These are phyloP conservation scores for Stenichneumon culpator DNA, from an alignment of 2,888 invertebrate genomes.

Conservation along the genomic window DNA sequence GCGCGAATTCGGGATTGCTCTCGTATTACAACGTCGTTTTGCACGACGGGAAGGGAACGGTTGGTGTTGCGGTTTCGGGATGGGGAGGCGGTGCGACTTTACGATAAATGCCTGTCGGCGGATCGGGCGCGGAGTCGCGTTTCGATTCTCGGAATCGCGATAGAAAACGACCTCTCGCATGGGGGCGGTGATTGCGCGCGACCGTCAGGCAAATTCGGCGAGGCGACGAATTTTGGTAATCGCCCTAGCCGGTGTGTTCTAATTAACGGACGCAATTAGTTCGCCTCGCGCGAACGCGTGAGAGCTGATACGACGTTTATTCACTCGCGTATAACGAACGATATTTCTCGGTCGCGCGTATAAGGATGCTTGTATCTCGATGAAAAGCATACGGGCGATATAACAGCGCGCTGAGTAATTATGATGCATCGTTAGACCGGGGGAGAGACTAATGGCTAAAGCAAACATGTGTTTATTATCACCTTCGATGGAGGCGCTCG, in stretches of 20 bases:
- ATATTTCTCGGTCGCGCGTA: conserved; percentile 1
- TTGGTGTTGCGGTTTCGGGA: conserved; percentile 26
- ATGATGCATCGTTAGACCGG: conserved; percentile 58
- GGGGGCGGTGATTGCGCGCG: conserved; percentile 21
- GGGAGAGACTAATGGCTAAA: conserved; percentile 25
- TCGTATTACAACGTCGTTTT: conserved; percentile 21
- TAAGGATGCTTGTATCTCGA: conserved; percentile 1
- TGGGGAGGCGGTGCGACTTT: conserved; percentile 8
- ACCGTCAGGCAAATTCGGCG: not conserved
- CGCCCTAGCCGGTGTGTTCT: not conserved
- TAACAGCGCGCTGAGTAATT: conserved; percentile 50
- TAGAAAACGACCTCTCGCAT: not conserved
- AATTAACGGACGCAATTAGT: conserved; percentile 22
- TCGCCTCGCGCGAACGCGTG: not conserved
- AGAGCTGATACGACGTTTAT: conserved; percentile 4
- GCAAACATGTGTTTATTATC: conserved; percentile 22
- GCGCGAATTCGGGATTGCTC: not conserved
- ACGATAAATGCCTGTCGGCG: conserved; percentile 31
- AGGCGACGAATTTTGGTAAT: conserved; percentile 9
- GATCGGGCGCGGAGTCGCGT: not conserved
- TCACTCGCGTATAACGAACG: conserved; percentile 19
- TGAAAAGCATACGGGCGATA: conserved; percentile 7
- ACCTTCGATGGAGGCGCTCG: conserved; percentile 19
- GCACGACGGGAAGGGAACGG: not conserved
- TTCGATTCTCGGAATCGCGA: conserved; percentile 26